Base-by-base conservation (phyloP, 2,113 vertebrate genomes). In the Periophthalmodon schlosseri region DNA sequence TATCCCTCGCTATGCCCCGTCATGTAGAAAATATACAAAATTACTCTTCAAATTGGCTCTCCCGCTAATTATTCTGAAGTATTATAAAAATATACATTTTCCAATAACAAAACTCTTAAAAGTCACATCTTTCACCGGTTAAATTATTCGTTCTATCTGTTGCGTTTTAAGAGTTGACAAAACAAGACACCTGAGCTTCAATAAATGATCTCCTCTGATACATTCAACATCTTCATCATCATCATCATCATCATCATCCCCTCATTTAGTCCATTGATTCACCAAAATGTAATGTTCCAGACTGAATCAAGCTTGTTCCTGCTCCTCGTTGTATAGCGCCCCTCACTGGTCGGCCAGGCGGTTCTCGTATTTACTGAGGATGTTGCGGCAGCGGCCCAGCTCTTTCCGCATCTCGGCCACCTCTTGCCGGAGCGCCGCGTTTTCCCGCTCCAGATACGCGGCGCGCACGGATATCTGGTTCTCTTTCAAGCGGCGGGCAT, bases 401-500 rank as follows among this genome's bases (percentile, higher is more conserved):
- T 98, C 96, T 79, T 97, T 94, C 57, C 96, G 93, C 56, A 96
- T 96, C 8, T 96, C 94, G 0, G 96, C 95, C 91, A 97, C 96
- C 87, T 97, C 96, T 79, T 95, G 93, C 39, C 96, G 91, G 23
- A 98, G 92, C 1, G 95, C 92, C 0, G 95, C 94, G 6, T 98
- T 98, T 86, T 98, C 96, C 54, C 96, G 92, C 89, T 97, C 96
- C 90, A 98, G 93, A 91, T 96, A 98, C 75, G 96, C 94, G 0
- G 96, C 96, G 0, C 96, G 95, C 71, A 97, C 96, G 0, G 96
- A 94, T 74, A 97, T 97, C 92, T 97, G 96, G 88, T 97, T 97
- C 92, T 97, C 96, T 91, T 98, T 98, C 13, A 97, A 91, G 13
- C 96, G 93, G 50, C 96, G 95, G 1, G 96, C 96, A 0, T 98